phyloP scores from a whole-genome alignment of 2,113 vertebrate genomes.

The Sigmodon hispidus region DNA sequence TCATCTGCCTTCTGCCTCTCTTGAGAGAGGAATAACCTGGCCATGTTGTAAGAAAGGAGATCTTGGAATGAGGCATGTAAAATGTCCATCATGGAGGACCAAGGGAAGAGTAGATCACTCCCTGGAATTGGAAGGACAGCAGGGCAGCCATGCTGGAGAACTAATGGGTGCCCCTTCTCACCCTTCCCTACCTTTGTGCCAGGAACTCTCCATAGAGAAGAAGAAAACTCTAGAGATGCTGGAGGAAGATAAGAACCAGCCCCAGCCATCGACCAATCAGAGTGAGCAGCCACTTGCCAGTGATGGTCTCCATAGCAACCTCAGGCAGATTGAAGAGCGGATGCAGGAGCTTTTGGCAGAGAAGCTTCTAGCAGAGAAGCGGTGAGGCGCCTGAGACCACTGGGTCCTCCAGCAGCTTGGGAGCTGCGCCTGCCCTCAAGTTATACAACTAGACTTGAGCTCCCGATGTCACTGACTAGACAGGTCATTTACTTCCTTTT shows the following conservation, averaged over 20 bases:
- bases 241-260: slow-evolving; percentile 86
- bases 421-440: background rate
- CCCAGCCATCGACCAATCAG: slow-evolving; percentile 69
- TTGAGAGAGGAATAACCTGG: background rate
- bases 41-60: background rate
- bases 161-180: background rate
- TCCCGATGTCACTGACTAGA: background rate
- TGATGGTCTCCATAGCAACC: slow-evolving; percentile 89
- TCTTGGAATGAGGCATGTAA: background rate
- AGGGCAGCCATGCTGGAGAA: background rate
- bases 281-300: slow-evolving; percentile 75
- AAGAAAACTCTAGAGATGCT: slow-evolving; percentile 92
- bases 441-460: background rate
- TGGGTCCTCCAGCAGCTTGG: background rate
- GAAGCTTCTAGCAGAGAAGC: slow-evolving; percentile 93
- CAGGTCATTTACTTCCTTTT: background rate
- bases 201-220: slow-evolving; percentile 97
- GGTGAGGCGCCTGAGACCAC: slow-evolving; percentile 83
- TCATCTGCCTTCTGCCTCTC: background rate
- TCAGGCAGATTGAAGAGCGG: slow-evolving; percentile 94
- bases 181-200: slow-evolving; percentile 29
- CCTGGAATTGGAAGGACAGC: background rate
- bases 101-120: background rate
- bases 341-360: slow-evolving; percentile 94
- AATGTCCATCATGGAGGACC: background rate